Evolutionary conservation across 2,113 vertebrate genomes (phyloP), one percentile per base, ranked within the genome.

Genomic region (Dasyprocta punctata): DNA sequence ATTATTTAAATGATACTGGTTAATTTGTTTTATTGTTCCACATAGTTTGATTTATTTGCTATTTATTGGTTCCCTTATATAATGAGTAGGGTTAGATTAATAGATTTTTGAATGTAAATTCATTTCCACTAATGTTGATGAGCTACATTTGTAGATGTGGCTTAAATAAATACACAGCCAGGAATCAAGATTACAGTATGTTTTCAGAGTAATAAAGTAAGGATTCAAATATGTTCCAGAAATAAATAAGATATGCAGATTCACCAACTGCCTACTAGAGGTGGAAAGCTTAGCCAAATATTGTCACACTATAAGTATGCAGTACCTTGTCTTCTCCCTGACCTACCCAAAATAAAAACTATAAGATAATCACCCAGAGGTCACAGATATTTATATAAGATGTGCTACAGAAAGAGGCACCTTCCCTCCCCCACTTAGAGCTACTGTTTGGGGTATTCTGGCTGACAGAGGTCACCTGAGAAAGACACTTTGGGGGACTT

Each of bases 21-120:
- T 98, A 98, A 98, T 97, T 98, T 97, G 82, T 98, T 98, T 98
- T 97, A 95, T 95, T 98, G 93, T 98, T 98, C 98, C 96, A 92
- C 94, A 97, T 95, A 98, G 84, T 97, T 98, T 98, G 97, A 92
- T 98, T 98, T 98, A 97, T 97, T 98, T 96, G 93, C 93, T 95
- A 75, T 97, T 98, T 98, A 97, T 95, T 86, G 67, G 94, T 96
- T 98, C 86, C 65, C 93, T 97, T 98, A 95, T 85, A 58, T 97
- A 98, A 98, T 93, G 89, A 97, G 93, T 90, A 95, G 96, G 94
- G 97, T 97, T 96, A 98, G 98, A 98, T 98, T 96, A 98, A 98
- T 98, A 98, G 97, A 97, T 97, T 98, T 97, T 92, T 94, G 44
- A 98, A 98, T 96, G 96, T 93, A 98, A 98, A 98, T 98, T 98